phyloP scores from a whole-genome alignment of 2,113 vertebrate species.

The Paradoxurus hermaphroditus region DNA sequence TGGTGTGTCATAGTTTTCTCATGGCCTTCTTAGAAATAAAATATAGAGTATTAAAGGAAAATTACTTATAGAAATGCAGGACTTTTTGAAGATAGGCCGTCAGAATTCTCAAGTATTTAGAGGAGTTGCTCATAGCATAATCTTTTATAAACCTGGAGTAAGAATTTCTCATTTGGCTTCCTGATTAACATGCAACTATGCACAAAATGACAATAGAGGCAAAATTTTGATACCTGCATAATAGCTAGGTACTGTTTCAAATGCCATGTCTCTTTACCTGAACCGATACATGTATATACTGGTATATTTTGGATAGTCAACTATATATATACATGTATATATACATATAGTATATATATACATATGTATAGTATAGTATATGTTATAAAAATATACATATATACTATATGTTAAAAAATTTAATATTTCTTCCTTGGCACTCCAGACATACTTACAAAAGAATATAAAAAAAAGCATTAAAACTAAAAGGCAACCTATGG shows the following conservation, averaged over 20 bases:
- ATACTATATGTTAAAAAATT: too few species aligned
- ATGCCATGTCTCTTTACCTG: neutral
- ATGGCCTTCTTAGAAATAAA: slow-evolving; percentile 27
- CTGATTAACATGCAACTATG: neutral
- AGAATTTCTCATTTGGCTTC: neutral
- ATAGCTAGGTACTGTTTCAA: neutral
- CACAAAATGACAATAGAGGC: neutral
- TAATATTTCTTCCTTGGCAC: neutral
- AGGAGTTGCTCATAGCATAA: neutral
- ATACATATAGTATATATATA: too few species aligned
- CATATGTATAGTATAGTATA: too few species aligned
- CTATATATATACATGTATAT: too few species aligned
- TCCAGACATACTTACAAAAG: neutral
- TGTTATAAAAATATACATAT: too few species aligned
- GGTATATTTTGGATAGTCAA: neutral
- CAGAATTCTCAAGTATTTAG: slow-evolving; percentile 16
- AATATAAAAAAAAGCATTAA: neutral
- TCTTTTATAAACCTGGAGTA: neutral
- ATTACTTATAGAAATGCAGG: neutral
- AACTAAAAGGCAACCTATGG: neutral
- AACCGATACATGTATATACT: neutral
- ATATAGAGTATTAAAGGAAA: slow-evolving; percentile 14
- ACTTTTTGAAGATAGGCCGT: neutral
- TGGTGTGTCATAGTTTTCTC: slow-evolving; percentile 19
- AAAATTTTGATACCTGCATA: neutral